Conservation (phyloP, 2,888 invertebrate species). For the Aethes cnicana region DNA sequence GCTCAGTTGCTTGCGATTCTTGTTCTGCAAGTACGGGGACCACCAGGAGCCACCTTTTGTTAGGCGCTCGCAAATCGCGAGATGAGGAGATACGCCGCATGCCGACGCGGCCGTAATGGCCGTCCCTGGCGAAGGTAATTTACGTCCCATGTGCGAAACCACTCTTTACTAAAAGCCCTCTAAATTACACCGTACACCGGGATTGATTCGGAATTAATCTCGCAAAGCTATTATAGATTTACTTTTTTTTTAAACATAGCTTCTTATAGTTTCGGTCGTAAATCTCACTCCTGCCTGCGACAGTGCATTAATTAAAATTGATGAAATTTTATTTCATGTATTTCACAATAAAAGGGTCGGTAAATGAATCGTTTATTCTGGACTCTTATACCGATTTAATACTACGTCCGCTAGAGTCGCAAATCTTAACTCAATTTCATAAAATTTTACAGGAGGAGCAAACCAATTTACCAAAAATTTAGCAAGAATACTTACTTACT, state of each 20-base stretch:
- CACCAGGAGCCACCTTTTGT: slow-evolving; percentile 77
- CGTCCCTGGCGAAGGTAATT: slow-evolving; percentile 73
- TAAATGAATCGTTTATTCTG: no score
- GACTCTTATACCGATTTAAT: no score
- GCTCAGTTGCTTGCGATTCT: not conserved
- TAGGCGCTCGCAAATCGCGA: slow-evolving; percentile 74
- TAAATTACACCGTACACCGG: slow-evolving; percentile 74
- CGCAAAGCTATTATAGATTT: slow-evolving; percentile 52
- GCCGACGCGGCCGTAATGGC: slow-evolving; percentile 75
- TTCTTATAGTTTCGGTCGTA: slow-evolving; percentile 40
- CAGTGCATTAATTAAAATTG: slow-evolving; percentile 17
- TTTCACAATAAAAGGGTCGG: slow-evolving; percentile 3
- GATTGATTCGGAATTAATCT: slow-evolving; percentile 78
- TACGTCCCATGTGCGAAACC: slow-evolving; percentile 79
- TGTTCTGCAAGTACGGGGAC: slow-evolving; percentile 47
- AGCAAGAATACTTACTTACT: no score
- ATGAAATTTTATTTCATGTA: slow-evolving; percentile 26
- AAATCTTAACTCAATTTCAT: no score
- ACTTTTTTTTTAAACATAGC: slow-evolving; percentile 42
- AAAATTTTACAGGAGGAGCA: no score
- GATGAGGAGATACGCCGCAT: slow-evolving; percentile 75
- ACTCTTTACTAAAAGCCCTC: slow-evolving; percentile 78
- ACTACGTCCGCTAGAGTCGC: no score
- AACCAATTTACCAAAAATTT: no score
- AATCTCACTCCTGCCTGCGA: slow-evolving; percentile 30